Evolutionary conservation across 2,113 vertebrate genomes (phyloP), one percentile per base, ranked within the genome.

Genomic region (Nerophis lumbriciformis): DNA sequence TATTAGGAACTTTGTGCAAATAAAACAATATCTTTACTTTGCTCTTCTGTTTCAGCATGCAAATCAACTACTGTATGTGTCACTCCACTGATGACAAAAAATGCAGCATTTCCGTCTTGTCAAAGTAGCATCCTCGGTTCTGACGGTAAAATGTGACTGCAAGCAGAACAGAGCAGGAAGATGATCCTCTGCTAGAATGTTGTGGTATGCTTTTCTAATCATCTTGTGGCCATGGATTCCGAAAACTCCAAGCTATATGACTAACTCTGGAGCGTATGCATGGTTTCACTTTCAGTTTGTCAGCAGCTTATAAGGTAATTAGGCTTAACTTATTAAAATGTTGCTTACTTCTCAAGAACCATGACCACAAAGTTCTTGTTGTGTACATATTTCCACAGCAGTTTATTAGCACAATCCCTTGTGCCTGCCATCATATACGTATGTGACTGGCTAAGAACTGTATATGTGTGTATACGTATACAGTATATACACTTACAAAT

Each of bases 51-150:
- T 70, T 75, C 62, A 70, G 50, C 57, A 59, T 73, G 60, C 65
- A 75, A 83, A 83, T 71, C 52, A 6, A 47, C 55, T 52, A 28
- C 28, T 28, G 28, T 28, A 42, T 48, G 10, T 65, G 57, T 58
- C 68, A 71, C 64, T 73, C 47, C 55, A 77, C 63, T 72, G 58
- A 79, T 80, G 76, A 72, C 75, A 83, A 47, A 15, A 81, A 78
- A 78, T 53, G 53, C 42, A 51, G 61, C 56, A 71, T 70, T 77
- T 77, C 67, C 53, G 63, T 58, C 38, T 53, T 49, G 50, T 73
- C 58, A 48, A 59, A 71, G 66, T 21, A 28, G 28, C 28, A 47
- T 37, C 59, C 77, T 59, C 64, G 14, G 8, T 35, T 13, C 64
- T 65, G 75, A 79, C 72, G 75, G 71, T 63, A 57, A 51, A 70